phyloP scores from a whole-genome alignment of 2,113 vertebrate species.

The Deroptyus accipitrinus region DNA sequence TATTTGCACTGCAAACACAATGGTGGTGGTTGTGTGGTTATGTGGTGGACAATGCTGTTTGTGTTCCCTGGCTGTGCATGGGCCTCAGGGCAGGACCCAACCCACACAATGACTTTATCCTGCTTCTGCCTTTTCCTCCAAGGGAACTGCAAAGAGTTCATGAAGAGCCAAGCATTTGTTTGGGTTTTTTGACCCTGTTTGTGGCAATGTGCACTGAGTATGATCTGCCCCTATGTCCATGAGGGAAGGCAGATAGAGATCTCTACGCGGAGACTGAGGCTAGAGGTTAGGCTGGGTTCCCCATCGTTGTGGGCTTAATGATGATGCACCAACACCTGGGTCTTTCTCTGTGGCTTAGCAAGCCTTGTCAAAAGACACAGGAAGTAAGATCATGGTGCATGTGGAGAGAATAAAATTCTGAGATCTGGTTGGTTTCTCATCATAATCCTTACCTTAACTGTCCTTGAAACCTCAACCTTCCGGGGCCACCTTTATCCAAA shows the following conservation, averaged over 20 bases:
- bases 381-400: neutral
- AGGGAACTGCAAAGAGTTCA: neutral
- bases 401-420: neutral
- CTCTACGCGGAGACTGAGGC: neutral
- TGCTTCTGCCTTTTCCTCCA: neutral
- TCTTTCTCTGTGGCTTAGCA: neutral
- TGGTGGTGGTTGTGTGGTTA: neutral
- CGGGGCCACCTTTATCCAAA: neutral
- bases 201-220: neutral
- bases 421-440: neutral
- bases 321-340: neutral
- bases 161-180: neutral
- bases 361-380: neutral
- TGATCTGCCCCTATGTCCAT: neutral
- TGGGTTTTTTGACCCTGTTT: neutral
- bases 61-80: neutral
- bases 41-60: neutral
- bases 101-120: neutral
- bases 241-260: neutral
- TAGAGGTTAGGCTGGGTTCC: neutral
- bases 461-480: neutral
- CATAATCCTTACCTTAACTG: neutral
- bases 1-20: neutral
- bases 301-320: fast-evolving
- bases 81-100: neutral